phyloP scores from a whole-genome alignment of 2,113 vertebrate genomes.

The Pelodiscus sinensis region DNA sequence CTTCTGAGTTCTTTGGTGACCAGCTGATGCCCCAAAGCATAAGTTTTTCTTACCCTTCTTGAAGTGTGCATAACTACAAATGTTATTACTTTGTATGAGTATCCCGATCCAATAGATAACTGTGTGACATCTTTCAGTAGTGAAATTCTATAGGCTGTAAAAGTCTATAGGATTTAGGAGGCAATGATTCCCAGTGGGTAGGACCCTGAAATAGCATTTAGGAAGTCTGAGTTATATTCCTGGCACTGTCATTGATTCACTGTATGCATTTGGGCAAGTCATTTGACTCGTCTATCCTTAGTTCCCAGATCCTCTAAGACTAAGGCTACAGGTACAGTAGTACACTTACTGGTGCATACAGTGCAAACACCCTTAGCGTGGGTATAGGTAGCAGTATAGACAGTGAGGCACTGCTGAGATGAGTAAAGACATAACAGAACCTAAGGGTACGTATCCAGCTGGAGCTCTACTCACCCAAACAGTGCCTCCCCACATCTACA shows the following conservation, averaged over 20 bases:
- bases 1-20: not conserved
- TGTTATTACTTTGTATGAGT: not conserved
- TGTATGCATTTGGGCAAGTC: not conserved
- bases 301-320: not conserved
- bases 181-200: rapidly evolving
- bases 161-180: not conserved
- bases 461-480: not conserved
- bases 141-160: not conserved
- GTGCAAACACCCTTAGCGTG: not conserved
- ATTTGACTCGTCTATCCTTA: not conserved
- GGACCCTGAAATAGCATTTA: not conserved
- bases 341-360: not conserved
- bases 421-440: not conserved
- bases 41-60: not conserved
- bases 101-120: not conserved
- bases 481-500: not conserved
- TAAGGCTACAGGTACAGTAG: not conserved
- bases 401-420: not conserved
- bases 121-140: not conserved
- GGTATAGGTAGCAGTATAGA: not conserved
- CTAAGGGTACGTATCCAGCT: not conserved
- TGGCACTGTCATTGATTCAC: not conserved
- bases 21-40: not conserved
- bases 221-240: not conserved
- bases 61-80: not conserved